A percentile compares a stretch with the other conserved stretches of the same genome.
Evolutionary conservation across 2,113 vertebrate genomes (phyloP).

Genomic region (Haemorhous mexicanus): DNA sequence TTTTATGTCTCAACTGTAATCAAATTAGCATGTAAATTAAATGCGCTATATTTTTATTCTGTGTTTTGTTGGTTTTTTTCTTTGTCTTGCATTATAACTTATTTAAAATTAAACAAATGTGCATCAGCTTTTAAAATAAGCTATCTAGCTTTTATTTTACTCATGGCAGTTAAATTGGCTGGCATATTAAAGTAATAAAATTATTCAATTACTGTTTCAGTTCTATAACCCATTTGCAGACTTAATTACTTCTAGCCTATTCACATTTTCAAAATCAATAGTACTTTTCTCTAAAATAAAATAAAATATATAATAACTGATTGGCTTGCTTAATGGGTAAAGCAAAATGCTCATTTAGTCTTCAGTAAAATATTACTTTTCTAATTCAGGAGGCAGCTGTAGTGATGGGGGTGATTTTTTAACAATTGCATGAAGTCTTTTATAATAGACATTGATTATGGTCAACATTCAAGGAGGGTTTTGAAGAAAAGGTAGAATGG

Average conservation of each 20-base stretch:
- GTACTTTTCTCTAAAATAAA: constrained; percentile 29
- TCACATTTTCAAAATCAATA: constrained; percentile 54
- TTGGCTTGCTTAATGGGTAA: not conserved
- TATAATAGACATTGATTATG: not conserved
- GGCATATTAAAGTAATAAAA: constrained; percentile 45
- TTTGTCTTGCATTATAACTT: not conserved
- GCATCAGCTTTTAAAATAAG: not conserved
- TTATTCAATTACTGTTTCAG: constrained; percentile 56
- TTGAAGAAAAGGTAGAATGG: not conserved
- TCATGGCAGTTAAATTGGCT: not conserved
- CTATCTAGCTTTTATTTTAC: constrained; percentile 33
- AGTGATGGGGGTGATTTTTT: not conserved
- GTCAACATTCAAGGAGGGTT: not conserved
- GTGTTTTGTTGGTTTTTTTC: not conserved
- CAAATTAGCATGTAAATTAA: not conserved
- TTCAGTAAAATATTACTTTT: not conserved
- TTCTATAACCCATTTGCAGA: constrained; percentile 35
- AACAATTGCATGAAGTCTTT: not conserved
- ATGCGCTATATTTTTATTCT: not conserved
- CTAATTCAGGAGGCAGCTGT: not conserved
- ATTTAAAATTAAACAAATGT: not conserved
- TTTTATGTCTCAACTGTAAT: not conserved
- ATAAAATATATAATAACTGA: not conserved
- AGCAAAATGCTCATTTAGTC: not conserved
- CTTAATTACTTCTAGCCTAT: constrained; percentile 48